Evolutionary conservation across 2,888 invertebrate species (phyloP).

Genomic region (Yponomeuta evonymella): DNA sequence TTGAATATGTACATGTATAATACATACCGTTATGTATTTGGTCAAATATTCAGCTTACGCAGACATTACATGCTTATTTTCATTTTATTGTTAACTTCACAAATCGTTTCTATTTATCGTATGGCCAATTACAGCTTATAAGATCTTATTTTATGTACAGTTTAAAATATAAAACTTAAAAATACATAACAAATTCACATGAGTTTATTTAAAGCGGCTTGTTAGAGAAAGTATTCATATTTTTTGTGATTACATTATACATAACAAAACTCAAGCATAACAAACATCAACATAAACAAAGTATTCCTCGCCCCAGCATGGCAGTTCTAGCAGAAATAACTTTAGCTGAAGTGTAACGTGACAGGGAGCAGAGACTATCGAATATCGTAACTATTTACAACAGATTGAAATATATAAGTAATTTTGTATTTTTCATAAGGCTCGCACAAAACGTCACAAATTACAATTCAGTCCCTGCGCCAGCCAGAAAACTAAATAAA

Average conservation of each 20-base stretch:
- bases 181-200: slow-evolving; percentile 71
- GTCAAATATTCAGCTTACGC: slow-evolving; percentile 28
- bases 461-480: slow-evolving; percentile 26
- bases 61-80: slow-evolving; percentile 11
- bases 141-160: slow-evolving; percentile 65
- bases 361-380: neutral
- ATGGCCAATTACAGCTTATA: slow-evolving; percentile 52
- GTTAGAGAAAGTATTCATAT: slow-evolving; percentile 55
- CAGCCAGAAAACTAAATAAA: slow-evolving; percentile 31
- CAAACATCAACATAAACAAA: slow-evolving; percentile 68
- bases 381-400: slow-evolving; percentile 2
- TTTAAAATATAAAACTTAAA: slow-evolving; percentile 68
- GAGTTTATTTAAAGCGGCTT: slow-evolving; percentile 41
- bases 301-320: slow-evolving; percentile 18
- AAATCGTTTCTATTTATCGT: slow-evolving; percentile 18
- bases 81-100: slow-evolving; percentile 12
- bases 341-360: neutral
- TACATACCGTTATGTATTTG: slow-evolving; percentile 25
- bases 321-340: slow-evolving; percentile 5
- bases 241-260: slow-evolving; percentile 63
- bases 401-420: neutral
- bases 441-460: neutral
- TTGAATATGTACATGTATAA: slow-evolving; percentile 27
- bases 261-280: slow-evolving; percentile 55
- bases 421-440: slow-evolving; percentile 3